Base-by-base conservation (phyloP, 1,140 invertebrate genomes). In the Drosophila varians region DNA sequence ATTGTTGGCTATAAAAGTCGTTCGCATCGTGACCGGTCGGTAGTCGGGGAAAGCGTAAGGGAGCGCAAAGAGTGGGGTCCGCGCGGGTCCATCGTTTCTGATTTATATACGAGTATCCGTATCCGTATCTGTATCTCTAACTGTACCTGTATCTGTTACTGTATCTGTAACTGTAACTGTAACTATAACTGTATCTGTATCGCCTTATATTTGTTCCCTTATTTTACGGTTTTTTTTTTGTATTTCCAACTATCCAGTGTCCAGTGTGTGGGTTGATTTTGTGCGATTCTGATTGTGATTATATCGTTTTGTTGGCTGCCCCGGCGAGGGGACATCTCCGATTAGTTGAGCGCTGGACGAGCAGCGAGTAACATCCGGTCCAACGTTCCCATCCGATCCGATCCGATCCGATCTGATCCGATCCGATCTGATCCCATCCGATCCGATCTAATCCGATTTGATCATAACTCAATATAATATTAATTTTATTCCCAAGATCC, bases 1-100 rank as follows among this genome's bases (percentile, higher is more conserved):
- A 56, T 75, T 74, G 74, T 87, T 74, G 82, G 82, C 82, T 87
- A 87, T 87, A 87, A 87, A 87, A 87, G 82, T 87, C 73, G 73
- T 60, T 54, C 69, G 73, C 82, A 82, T 31, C 61, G 64, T 26
- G 53, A 65, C 12, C 52, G 52, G 47, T 83, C 61, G 58, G 42
- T 79, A 80, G 77, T 80, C 72, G 52, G 58, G 52, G 26, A 62
- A 46, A 26, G 11, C 9, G 11, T 43, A 40, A 64, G 62, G 73
- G 51, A 72, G 72, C 72, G 72, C 57, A 71, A 43, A 74, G 60
- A 60, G 82, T 73, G 71, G 60, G 54, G 61, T n/a, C n/a, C n/a
- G n/a, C 58, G 77, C 65, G 61, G 60, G 42, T 25, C 74, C 45
- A 77, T 53, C 70, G 45, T 80, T 72, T 80, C 43, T 71, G 43